These are phyloP conservation scores for Pitta sordida DNA, from an alignment of 2,113 vertebrate genomes.

Conservation along the genomic window DNA sequence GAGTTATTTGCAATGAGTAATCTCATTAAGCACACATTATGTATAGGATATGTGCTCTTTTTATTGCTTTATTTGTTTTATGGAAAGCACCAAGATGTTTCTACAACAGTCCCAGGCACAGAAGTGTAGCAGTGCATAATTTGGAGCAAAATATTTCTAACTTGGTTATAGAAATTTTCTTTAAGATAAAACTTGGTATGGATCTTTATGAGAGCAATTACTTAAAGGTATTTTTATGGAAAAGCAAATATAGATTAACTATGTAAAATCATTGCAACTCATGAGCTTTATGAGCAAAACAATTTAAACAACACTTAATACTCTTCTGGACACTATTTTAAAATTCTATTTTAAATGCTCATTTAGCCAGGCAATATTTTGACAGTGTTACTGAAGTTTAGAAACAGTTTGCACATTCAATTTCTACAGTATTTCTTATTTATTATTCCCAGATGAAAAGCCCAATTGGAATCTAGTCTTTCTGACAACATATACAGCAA, in stretches of 20 bases:
- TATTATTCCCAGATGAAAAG: background rate
- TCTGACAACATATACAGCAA: background rate
- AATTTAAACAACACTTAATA: background rate
- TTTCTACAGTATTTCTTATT: background rate
- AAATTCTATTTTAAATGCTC: background rate
- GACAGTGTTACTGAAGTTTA: background rate
- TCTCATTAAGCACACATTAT: constrained; percentile 2
- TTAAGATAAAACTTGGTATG: constrained; percentile 10
- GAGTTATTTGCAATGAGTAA: background rate
- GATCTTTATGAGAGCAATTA: constrained; percentile 13
- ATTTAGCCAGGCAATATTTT: background rate
- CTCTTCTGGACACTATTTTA: background rate
- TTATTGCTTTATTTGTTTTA: constrained; percentile 33
- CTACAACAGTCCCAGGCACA: background rate
- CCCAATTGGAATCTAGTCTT: background rate
- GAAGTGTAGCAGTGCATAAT: background rate
- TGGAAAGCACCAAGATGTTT: constrained; percentile 8
- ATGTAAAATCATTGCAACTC: background rate
- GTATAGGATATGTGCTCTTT: background rate
- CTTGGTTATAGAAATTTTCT: constrained; percentile 22
- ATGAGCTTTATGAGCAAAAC: background rate
- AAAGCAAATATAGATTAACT: background rate
- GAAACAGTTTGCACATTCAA: background rate
- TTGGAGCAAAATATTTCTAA: constrained; percentile 49
- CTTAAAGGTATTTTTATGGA: background rate